phyloP scores from a whole-genome alignment of 1,140 invertebrate species.

The Cydia strobilella region DNA sequence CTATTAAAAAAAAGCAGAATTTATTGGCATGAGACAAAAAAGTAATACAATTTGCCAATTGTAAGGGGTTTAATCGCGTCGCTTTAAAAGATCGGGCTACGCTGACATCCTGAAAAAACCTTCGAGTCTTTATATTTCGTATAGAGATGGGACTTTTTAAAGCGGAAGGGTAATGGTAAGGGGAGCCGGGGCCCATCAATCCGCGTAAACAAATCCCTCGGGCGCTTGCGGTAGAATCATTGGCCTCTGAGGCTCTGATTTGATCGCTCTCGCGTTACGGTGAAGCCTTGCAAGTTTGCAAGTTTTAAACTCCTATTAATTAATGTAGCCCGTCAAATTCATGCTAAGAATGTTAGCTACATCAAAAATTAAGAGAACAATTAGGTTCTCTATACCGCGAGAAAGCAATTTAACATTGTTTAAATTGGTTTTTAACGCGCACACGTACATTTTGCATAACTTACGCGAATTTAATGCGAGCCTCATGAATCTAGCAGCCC shows the following conservation, averaged over 20 bases:
- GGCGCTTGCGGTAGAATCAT: constrained; percentile 19
- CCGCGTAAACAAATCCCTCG: constrained; percentile 26
- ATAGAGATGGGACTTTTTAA: constrained; percentile 3
- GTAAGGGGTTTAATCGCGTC: neutral
- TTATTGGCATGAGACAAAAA: constrained; percentile 3
- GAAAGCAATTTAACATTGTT: neutral
- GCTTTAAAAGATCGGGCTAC: neutral
- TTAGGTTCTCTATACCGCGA: neutral
- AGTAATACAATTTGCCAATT: neutral
- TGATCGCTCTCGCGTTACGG: constrained; percentile 21
- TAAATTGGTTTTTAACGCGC: neutral
- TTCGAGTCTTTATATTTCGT: neutral
- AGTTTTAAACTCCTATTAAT: constrained; percentile 3
- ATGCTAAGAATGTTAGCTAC: neutral
- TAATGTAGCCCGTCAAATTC: neutral
- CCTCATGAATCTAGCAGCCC: neutral
- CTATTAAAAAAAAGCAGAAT: too few species aligned
- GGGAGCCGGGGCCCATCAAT: constrained; percentile 16
- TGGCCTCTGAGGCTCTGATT: constrained; percentile 20
- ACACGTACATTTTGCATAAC: neutral
- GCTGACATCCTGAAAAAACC: neutral
- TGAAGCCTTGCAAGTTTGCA: neutral
- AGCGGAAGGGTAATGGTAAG: neutral
- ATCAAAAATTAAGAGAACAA: neutral
- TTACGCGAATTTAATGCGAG: neutral